A percentile compares a stretch with the other conserved stretches of the same genome.
Evolutionary conservation across 2,113 vertebrate genomes (phyloP).

Genomic region (Carassius gibelio): DNA sequence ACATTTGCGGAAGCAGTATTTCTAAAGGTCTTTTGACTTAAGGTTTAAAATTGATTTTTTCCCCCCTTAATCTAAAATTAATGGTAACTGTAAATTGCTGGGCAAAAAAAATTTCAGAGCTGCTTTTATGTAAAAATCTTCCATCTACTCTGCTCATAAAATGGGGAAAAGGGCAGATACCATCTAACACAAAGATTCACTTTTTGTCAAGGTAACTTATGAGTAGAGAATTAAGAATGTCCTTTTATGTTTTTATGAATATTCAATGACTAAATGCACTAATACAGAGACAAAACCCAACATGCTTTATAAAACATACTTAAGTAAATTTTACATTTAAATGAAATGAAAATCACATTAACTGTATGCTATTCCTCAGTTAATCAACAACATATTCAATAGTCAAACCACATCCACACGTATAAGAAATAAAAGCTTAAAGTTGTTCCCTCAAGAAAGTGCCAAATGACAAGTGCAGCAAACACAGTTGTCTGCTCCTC

Average conservation of each 20-base stretch:
- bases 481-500: not conserved
- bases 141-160: not conserved
- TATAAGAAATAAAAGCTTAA: not conserved
- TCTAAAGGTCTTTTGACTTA: conserved; percentile 48
- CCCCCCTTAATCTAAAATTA: conserved; percentile 30
- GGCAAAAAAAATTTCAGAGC: not conserved
- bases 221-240: not conserved
- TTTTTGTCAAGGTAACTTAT: conserved; percentile 8
- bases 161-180: not conserved
- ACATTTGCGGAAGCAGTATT: conserved; percentile 42
- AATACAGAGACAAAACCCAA: not conserved
- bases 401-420: not conserved
- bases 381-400: not conserved
- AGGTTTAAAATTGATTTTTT: conserved; percentile 27
- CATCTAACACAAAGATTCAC: conserved; percentile 11
- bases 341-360: not conserved
- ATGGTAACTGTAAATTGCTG: conserved; percentile 35
- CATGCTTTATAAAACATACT: not conserved
- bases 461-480: not conserved
- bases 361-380: not conserved
- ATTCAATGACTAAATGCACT: conserved; percentile 10
- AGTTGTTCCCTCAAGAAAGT: not conserved
- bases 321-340: not conserved
- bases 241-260: conserved; percentile 24
- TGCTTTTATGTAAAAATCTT: conserved; percentile 22